A percentile compares a stretch with the other conserved stretches of the same genome.
These are phyloP conservation scores for Ceyx erithaca DNA, from an alignment of 2,797 vertebrate species.

Conservation along the genomic window DNA sequence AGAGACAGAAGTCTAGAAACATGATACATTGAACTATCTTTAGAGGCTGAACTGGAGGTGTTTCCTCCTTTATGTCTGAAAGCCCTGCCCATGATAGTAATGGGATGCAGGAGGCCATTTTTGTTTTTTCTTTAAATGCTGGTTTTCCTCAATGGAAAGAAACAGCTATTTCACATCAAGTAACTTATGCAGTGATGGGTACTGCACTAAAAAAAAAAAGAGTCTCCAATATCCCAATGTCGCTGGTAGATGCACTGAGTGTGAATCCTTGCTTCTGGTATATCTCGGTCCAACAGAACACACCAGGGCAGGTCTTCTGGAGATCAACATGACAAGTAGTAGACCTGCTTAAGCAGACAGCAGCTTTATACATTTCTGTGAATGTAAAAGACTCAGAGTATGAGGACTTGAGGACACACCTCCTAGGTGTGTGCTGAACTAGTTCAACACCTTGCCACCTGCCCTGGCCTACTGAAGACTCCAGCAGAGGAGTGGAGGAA, in stretches of 20 bases:
- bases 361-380: neutral
- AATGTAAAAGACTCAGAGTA: neutral
- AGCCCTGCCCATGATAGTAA: neutral
- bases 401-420: accelerated
- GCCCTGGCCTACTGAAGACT: neutral
- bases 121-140: neutral
- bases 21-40: neutral
- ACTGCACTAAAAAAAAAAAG: neutral
- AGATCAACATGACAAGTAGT: neutral
- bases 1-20: neutral
- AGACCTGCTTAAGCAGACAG: neutral
- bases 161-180: neutral
- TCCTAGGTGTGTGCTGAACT: neutral
- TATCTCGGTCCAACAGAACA: accelerated
- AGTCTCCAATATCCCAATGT: neutral
- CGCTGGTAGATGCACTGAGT: neutral
- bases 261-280: neutral
- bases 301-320: neutral
- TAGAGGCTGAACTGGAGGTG: neutral
- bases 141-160: neutral
- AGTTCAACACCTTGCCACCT: neutral
- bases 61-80: neutral
- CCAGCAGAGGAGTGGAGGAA: neutral
- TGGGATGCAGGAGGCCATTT: neutral
- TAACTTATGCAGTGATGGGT: neutral